Base-by-base conservation (phyloP, 2,797 vertebrate genomes). In the Hirundo rustica region DNA sequence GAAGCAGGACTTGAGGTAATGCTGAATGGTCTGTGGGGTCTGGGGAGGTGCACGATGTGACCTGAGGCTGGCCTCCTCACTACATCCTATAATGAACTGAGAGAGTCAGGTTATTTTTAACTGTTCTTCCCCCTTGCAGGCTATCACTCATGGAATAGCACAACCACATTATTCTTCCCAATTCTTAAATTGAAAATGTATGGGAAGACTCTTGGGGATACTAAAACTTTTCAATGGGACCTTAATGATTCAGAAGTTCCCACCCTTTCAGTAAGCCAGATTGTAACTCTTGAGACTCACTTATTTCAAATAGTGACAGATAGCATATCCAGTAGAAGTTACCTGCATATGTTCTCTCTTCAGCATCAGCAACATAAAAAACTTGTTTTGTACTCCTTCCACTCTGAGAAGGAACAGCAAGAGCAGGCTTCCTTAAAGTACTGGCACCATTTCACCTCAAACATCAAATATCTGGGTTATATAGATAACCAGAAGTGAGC, bases 391-490 rank as follows among this genome's bases (percentile, higher is more conserved):
- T 67, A 29, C 8, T 44, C 20, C 17, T 22, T 38, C 26, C 13
- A 47, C 7, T 36, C 38, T 53, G 42, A 77, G 57, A 51, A 44
- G 10, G 11, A 80, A n/a, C 26, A n/a, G 40, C 11, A 36, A 20
- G 27, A 85, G 10, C 10, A 47, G 40, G n/a, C 30, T 51, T 53
- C 14, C 13, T 22, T 25, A 50, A 58, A 34, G 18, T 2, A 2
- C 36, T 32, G 21, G 30, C 20, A 70, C 11, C 34, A 42, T 9
- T 78, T 65, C 51, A 67, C 23, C 25, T 10, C 0, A 9, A 48
- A 57, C 34, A 25, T 15, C 0, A 0, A 60, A 81, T n/a, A 5
- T 14, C 12, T 51, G 10, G 11, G 29, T 58, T 72, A 86, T 0
- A 0, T 2, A 57, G 19, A 62, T 7, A 70, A 60, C 9, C 40